phyloP scores from a whole-genome alignment of 2,797 vertebrate genomes.

The Siniperca obscura region DNA sequence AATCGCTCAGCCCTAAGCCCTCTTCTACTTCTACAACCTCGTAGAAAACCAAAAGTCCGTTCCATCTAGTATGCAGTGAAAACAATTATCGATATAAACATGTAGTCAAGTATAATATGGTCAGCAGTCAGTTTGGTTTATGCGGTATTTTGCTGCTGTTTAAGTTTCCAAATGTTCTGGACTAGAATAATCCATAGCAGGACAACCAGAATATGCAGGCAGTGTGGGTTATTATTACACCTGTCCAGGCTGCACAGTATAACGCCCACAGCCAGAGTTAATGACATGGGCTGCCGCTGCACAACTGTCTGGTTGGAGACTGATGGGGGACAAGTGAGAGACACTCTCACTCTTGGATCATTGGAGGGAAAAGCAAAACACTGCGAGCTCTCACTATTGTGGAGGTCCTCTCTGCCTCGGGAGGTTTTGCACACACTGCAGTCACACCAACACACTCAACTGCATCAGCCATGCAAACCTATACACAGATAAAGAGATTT shows the following conservation, averaged over 20 bases:
- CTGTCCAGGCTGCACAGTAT: conserved; percentile 32
- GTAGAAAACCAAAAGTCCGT: background rate
- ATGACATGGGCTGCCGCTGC: conserved; percentile 57
- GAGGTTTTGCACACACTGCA: conserved; percentile 25
- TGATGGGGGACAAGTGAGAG: conserved; percentile 64
- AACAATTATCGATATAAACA: background rate
- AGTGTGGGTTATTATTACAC: conserved; percentile 49
- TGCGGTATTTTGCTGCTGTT: conserved; percentile 8
- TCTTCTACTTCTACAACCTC: background rate
- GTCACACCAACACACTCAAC: conserved; percentile 8
- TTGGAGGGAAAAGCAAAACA: conserved; percentile 26
- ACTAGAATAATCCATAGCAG: conserved; percentile 20
- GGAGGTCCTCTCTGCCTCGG: conserved; percentile 9
- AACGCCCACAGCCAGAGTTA: conserved; percentile 50
- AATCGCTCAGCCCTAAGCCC: background rate
- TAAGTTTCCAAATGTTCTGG: conserved; percentile 28
- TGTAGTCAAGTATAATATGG: background rate
- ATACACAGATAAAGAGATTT: background rate
- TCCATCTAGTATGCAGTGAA: background rate
- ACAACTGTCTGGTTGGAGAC: conserved; percentile 61
- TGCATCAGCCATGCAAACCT: conserved; percentile 7
- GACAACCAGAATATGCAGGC: conserved; percentile 34
- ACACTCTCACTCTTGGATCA: conserved; percentile 48
- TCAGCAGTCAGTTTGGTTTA: background rate
- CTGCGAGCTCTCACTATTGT: conserved; percentile 25